Conservation (phyloP, 2,797 vertebrate species). For the Poecile montanus region DNA sequence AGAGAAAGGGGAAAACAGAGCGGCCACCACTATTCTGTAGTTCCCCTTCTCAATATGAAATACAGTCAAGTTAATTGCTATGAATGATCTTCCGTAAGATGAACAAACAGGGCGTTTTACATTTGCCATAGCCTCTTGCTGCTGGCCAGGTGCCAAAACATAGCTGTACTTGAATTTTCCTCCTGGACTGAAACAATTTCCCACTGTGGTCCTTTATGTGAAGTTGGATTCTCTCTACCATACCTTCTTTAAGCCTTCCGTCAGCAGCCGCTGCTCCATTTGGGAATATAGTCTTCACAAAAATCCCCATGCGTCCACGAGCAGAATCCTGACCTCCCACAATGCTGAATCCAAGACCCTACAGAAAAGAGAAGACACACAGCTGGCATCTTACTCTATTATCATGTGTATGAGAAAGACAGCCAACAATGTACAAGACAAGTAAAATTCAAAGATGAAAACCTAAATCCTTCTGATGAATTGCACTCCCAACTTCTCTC, state of each 20-base stretch:
- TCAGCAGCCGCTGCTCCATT: constrained; percentile 93
- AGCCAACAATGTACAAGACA: background rate
- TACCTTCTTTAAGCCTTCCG: constrained; percentile 93
- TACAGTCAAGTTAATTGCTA: background rate
- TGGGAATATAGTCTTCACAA: constrained; percentile 96
- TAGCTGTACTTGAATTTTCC: background rate
- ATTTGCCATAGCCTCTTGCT: background rate
- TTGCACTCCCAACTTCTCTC: background rate
- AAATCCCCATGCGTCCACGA: constrained; percentile 95
- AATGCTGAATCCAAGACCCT: constrained; percentile 96
- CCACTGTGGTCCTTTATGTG: background rate
- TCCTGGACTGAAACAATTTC: background rate
- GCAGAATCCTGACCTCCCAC: constrained; percentile 96
- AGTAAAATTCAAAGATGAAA: background rate
- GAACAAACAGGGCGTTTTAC: background rate
- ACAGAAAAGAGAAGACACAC: background rate
- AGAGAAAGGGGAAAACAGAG: background rate
- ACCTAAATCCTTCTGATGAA: background rate
- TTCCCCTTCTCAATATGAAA: background rate
- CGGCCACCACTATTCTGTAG: background rate
- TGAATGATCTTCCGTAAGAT: background rate
- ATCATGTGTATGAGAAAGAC: background rate
- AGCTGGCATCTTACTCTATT: background rate
- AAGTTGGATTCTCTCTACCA: background rate
- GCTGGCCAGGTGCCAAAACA: background rate